phyloP scores from a whole-genome alignment of 1,140 invertebrate species.

The Drosophila pseudoananassae region DNA sequence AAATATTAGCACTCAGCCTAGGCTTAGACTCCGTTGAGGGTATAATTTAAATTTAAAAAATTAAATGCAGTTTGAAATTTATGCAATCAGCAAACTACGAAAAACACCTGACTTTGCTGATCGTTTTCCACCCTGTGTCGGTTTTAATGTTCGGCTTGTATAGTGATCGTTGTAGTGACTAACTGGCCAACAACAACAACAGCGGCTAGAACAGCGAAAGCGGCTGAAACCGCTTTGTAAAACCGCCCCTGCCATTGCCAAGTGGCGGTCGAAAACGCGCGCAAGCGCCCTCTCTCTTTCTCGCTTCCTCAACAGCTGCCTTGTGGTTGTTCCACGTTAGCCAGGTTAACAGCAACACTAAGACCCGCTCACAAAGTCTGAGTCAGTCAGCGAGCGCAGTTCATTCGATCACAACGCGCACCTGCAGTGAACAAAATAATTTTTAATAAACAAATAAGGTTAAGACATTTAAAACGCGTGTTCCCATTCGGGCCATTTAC shows the following conservation, averaged over 20 bases:
- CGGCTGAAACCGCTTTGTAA: slow-evolving; percentile 48
- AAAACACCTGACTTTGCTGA: slow-evolving; percentile 60
- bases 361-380: slow-evolving; percentile 36
- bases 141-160: slow-evolving; percentile 35
- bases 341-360: slow-evolving; percentile 63
- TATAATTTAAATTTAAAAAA: slow-evolving; percentile 6
- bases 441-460: not conserved
- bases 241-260: slow-evolving; percentile 18
- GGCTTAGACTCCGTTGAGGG: slow-evolving; percentile 18
- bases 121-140: slow-evolving; percentile 39
- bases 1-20: not conserved
- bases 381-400: slow-evolving; percentile 69
- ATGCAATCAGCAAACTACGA: slow-evolving; percentile 27
- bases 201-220: slow-evolving; percentile 44
- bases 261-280: slow-evolving; percentile 51
- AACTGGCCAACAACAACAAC: slow-evolving; percentile 26
- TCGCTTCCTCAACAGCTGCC: slow-evolving; percentile 50
- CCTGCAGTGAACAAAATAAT: not conserved
- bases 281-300: slow-evolving; percentile 51
- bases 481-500: slow-evolving; percentile 3
- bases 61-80: slow-evolving; percentile 10
- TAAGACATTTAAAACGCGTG: not conserved
- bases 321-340: slow-evolving; percentile 38
- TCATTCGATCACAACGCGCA: slow-evolving; percentile 38
- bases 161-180: too few species aligned